phyloP scores from a whole-genome alignment of 2,797 vertebrate genomes.

The Aphelocoma californica region DNA sequence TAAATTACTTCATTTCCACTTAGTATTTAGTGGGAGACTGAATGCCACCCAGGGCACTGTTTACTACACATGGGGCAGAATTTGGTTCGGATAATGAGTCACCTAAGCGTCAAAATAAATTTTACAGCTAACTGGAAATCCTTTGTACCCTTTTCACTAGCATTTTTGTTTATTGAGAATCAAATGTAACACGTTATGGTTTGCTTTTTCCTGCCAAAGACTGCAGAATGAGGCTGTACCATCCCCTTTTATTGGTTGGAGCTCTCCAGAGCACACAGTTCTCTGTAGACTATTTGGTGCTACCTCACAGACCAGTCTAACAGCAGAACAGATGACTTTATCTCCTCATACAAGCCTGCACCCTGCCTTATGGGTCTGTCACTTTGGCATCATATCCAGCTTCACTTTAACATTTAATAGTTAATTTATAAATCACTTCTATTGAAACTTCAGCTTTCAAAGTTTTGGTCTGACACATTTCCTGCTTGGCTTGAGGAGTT shows the following conservation, averaged over 20 bases:
- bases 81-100: not conserved
- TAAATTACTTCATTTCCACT: not conserved
- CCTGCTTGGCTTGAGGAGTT: not conserved
- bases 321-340: not conserved
- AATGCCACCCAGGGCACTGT: not conserved
- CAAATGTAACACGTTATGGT: rapidly evolving
- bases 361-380: not conserved
- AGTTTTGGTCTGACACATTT: not conserved
- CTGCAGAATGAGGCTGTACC: not conserved
- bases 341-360: not conserved
- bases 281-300: not conserved
- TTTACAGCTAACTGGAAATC: not conserved
- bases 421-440: not conserved
- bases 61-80: not conserved
- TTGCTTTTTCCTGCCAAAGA: not conserved
- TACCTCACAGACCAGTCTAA: not conserved
- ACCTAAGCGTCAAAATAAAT: not conserved
- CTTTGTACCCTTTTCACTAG: not conserved
- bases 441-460: not conserved
- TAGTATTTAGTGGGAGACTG: not conserved
- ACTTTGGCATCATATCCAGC: not conserved
- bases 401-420: not conserved
- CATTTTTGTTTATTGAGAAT: not conserved
- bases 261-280: not conserved
- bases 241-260: not conserved